phyloP scores from a whole-genome alignment of 2,888 invertebrate species.

The Drosophila anomelani region DNA sequence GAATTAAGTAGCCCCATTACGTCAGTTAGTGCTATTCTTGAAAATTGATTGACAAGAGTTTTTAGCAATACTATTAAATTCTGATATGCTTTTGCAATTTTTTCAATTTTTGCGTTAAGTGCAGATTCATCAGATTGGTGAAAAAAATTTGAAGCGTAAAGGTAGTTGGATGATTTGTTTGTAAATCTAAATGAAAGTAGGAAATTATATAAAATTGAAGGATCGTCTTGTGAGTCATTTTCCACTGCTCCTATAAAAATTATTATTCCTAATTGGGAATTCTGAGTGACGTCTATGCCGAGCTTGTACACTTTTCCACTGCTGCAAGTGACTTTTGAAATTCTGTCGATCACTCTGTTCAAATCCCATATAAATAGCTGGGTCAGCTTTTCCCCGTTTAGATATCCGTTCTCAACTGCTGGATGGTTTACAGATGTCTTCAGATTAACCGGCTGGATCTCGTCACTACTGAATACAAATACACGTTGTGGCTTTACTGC shows the following conservation, averaged over 20 bases:
- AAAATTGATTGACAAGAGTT: neutral
- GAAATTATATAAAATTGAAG: neutral
- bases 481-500: neutral
- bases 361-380: neutral
- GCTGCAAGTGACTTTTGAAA: neutral
- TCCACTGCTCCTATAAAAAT: neutral
- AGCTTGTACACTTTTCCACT: neutral
- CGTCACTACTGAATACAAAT: neutral
- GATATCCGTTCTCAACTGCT: slow-evolving; percentile 1
- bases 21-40: neutral
- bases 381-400: slow-evolving; percentile 1
- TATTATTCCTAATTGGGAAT: too few relatives aligned
- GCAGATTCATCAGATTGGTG: neutral
- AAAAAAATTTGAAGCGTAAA: neutral
- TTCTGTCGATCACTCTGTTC: neutral
- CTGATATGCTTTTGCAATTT: neutral
- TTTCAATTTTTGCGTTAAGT: too few relatives aligned
- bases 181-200: neutral
- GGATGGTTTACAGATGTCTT: slow-evolving; percentile 3
- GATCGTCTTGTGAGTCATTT: neutral
- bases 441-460: neutral
- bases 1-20: too few relatives aligned
- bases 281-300: too few relatives aligned
- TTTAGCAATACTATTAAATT: neutral
- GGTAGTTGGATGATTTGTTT: neutral